Conservation (phyloP, 2,113 vertebrate species). For the Podocnemis expansa region DNA sequence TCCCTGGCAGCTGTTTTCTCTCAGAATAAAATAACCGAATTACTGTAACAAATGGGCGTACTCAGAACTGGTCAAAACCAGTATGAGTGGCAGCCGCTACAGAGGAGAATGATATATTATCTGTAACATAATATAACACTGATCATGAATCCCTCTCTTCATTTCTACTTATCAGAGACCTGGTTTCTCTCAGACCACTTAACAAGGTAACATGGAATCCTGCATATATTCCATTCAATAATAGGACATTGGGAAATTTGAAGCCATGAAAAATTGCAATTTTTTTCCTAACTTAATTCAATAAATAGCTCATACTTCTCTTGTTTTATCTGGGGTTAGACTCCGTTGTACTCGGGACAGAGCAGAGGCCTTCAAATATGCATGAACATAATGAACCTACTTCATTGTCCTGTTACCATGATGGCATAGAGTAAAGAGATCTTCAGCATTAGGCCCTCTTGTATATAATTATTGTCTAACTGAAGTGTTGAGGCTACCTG, state of each 20-base stretch:
- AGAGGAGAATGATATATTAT: background rate
- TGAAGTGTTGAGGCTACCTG: too few relatives aligned
- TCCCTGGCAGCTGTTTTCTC: background rate
- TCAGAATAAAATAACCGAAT: background rate
- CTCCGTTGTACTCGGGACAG: background rate
- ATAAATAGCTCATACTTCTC: too few relatives aligned
- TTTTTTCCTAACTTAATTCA: background rate
- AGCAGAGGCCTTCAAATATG: background rate
- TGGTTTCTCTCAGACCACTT: background rate
- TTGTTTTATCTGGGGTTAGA: background rate
- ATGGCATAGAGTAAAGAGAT: background rate
- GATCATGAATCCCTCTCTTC: background rate
- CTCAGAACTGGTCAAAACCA: background rate
- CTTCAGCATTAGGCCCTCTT: background rate
- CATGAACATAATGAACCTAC: background rate
- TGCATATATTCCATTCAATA: background rate
- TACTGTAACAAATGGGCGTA: background rate
- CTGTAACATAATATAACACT: background rate
- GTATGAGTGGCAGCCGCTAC: background rate
- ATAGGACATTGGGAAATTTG: background rate
- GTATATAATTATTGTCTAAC: background rate
- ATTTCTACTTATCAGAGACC: background rate
- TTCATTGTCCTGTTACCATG: background rate
- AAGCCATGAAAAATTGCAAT: background rate
- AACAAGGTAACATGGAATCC: background rate